Evolutionary conservation across 1,140 invertebrate species (phyloP).

Genomic region (Drosophila bifasciata): DNA sequence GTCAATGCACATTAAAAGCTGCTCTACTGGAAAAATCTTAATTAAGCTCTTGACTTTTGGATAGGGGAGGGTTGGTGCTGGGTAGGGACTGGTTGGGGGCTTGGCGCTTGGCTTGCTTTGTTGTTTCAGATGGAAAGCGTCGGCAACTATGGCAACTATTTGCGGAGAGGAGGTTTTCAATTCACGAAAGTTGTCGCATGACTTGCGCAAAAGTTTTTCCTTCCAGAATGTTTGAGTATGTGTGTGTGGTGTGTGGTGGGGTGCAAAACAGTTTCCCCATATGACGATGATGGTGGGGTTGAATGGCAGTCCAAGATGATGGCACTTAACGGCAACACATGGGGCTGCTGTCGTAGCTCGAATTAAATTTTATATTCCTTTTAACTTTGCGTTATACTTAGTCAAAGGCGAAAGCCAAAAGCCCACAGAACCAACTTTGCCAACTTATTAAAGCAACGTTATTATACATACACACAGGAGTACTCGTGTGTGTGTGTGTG

Average conservation of each 20-base stretch:
- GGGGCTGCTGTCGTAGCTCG: conserved; percentile 41
- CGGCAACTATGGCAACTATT: conserved; percentile 57
- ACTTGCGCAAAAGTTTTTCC: conserved; percentile 43
- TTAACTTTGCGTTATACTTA: conserved; percentile 59
- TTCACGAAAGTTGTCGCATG: conserved; percentile 29
- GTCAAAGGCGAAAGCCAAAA: conserved; percentile 57
- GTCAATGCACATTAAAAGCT: conserved; percentile 55
- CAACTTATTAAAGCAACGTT: conserved; percentile 66
- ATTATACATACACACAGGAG: conserved; percentile 13
- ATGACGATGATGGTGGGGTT: conserved; percentile 13
- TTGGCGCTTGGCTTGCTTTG: conserved; percentile 5
- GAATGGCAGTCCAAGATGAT: conserved; percentile 35
- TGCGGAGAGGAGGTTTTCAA: conserved; percentile 32
- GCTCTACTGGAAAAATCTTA: conserved; percentile 52
- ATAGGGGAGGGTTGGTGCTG: neutral
- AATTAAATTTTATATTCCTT: conserved; percentile 71
- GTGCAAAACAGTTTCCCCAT: conserved; percentile 50
- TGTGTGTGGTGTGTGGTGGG: conserved; percentile 1
- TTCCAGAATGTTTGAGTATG: conserved; percentile 22
- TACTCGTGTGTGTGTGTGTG: conserved; percentile 6
- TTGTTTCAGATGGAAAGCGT: conserved; percentile 19
- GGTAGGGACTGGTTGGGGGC: neutral
- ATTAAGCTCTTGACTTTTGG: conserved; percentile 63
- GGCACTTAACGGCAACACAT: conserved; percentile 67
- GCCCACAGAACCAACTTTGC: conserved; percentile 57